Conservation (phyloP, 2,113 vertebrate genomes). For the Muscicapa adusta region DNA sequence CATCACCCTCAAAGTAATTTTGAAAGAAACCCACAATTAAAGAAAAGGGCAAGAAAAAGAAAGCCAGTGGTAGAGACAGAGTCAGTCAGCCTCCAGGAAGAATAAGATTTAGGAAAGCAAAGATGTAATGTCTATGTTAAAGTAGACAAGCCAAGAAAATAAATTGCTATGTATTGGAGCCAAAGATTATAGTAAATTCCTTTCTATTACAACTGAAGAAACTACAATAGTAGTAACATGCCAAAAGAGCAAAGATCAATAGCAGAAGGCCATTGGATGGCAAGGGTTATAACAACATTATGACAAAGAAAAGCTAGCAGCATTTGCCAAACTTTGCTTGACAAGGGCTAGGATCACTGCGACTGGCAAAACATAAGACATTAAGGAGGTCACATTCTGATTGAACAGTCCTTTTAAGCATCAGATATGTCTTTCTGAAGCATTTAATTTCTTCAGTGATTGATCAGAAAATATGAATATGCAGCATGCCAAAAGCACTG, state of each 20-base stretch:
- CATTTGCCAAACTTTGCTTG: neutral
- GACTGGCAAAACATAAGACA: neutral
- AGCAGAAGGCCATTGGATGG: neutral
- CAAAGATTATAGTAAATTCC: neutral
- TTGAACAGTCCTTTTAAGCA: neutral
- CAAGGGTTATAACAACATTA: neutral
- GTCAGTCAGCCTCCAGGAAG: neutral
- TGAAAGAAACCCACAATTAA: neutral
- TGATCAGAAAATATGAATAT: neutral
- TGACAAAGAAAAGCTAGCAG: neutral
- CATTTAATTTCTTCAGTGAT: neutral
- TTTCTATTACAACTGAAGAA: neutral
- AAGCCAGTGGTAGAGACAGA: neutral
- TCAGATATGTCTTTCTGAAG: neutral
- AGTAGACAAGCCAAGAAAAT: neutral
- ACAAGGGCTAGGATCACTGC: neutral
- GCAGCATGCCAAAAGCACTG: neutral
- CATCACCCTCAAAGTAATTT: neutral
- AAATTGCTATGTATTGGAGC: neutral
- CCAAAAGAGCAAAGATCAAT: constrained; percentile 6
- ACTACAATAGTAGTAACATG: neutral
- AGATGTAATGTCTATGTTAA: neutral
- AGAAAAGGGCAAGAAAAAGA: neutral
- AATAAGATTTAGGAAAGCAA: neutral
- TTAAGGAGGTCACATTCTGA: neutral